phyloP scores from a whole-genome alignment of 2,113 vertebrate genomes.

The Sorex araneus region DNA sequence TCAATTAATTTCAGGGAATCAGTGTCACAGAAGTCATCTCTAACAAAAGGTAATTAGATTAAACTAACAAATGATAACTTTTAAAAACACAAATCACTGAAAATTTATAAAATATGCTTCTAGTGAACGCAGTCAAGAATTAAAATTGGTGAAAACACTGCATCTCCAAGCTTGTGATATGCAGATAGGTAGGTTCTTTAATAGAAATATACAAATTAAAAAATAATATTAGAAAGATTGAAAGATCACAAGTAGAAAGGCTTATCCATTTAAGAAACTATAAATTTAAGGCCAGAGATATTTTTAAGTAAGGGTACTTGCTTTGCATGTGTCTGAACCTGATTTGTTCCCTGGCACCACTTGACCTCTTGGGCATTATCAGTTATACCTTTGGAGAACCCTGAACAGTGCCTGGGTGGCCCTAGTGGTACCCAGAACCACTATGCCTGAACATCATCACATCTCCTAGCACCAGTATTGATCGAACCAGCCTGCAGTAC shows the following conservation, averaged over 20 bases:
- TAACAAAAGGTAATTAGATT: conserved; percentile 50
- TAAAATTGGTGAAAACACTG: conserved; percentile 36
- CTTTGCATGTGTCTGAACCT: too few relatives aligned
- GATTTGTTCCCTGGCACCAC: too few relatives aligned
- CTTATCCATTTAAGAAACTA: conserved; percentile 22
- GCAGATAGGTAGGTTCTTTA: neutral
- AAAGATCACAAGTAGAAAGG: neutral
- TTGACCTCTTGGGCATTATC: too few relatives aligned
- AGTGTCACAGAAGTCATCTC: neutral
- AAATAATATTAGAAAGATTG: conserved; percentile 26
- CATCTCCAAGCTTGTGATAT: neutral
- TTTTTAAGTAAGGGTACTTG: too few relatives aligned
- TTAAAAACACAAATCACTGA: conserved; percentile 30
- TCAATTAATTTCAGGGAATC: conserved; percentile 50
- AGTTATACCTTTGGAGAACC: too few relatives aligned
- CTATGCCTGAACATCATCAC: too few relatives aligned
- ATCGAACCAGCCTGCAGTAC: too few relatives aligned
- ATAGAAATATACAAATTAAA: conserved; percentile 28
- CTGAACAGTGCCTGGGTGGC: too few relatives aligned
- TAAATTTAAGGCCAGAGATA: neutral
- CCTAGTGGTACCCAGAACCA: too few relatives aligned
- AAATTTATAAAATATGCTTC: conserved; percentile 41
- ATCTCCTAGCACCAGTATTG: too few relatives aligned
- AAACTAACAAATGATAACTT: conserved; percentile 31
- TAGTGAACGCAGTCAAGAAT: conserved; percentile 42